Conservation (phyloP, 2,113 vertebrate genomes). For the Pterocles orientalis region DNA sequence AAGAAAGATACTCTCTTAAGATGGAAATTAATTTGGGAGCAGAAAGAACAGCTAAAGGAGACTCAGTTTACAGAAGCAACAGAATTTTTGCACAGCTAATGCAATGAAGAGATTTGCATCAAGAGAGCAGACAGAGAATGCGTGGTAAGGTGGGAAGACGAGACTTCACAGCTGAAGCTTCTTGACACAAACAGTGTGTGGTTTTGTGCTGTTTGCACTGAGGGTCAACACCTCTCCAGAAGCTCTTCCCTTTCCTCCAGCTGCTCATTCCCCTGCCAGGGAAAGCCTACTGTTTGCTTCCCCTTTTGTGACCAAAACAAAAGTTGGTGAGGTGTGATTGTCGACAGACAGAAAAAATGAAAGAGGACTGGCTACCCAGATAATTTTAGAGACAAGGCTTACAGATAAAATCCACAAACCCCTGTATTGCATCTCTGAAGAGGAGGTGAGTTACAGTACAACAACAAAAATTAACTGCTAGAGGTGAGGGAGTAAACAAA, state of each 20-base stretch:
- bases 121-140: not conserved
- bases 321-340: not conserved
- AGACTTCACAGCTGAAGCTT: not conserved
- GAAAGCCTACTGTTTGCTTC: not conserved
- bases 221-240: not conserved
- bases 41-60: not conserved
- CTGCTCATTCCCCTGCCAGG: not conserved
- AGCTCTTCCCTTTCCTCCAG: not conserved
- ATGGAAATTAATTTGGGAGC: not conserved
- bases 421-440: not conserved
- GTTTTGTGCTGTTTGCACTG: not conserved
- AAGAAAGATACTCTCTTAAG: not conserved
- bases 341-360: not conserved
- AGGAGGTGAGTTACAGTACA: not conserved
- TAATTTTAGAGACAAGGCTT: not conserved
- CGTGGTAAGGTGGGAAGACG: not conserved
- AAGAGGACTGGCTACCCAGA: not conserved
- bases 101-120: not conserved
- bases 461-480: not conserved
- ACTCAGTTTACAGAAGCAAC: not conserved
- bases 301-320: not conserved
- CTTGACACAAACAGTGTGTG: not conserved
- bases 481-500: not conserved
- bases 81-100: not conserved
- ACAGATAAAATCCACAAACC: not conserved